Evolutionary conservation across 1,140 invertebrate species (phyloP), one percentile per base, ranked within the genome.

Genomic region (Cydia amplana): DNA sequence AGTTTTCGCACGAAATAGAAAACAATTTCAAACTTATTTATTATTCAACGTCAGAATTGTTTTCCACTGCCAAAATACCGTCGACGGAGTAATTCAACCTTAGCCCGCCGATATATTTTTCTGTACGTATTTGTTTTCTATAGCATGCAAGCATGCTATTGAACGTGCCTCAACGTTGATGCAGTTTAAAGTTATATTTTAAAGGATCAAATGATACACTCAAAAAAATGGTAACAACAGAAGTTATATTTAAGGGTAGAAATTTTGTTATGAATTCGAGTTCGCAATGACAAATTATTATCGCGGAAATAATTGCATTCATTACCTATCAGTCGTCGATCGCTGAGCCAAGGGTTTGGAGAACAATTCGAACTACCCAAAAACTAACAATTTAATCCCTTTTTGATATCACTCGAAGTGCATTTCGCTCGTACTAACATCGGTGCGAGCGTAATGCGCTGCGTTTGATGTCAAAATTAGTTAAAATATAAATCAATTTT

Each of bases 101-200:
- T 64, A 73, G 28, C 55, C 60, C 63, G 32, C 72, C 25, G 49
- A 74, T 78, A 77, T 78, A 82, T 78, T 79, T 32, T 51, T 77
- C 74, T 75, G 65, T n/a, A n/a, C n/a, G n/a, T 78, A 70, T 77
- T 75, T 79, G 72, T 81, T 81, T 80, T 77, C 70, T 77, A 72
- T 49, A 74, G 55, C 73, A 79, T 75, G 25, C 7, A 10, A 2
- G 7, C 32, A 40, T 40, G 36, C 9, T 40, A 1, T 0, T 10
- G 0, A 40, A 40, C 36, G 36, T 40, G 36, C 36, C 36, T 40
- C 9, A 40, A 40, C 36, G 12, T 43, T 43, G 9, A 43, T 14
- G 9, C 40, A 10, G 10, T 10, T 43, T 43, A 43, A 43, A 12
- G 9, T 43, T 14, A 14, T 14, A 43, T 12, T 43, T 43, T 3